Conservation (phyloP, 2,888 invertebrate species). For the Chloroclystis v-ata region DNA sequence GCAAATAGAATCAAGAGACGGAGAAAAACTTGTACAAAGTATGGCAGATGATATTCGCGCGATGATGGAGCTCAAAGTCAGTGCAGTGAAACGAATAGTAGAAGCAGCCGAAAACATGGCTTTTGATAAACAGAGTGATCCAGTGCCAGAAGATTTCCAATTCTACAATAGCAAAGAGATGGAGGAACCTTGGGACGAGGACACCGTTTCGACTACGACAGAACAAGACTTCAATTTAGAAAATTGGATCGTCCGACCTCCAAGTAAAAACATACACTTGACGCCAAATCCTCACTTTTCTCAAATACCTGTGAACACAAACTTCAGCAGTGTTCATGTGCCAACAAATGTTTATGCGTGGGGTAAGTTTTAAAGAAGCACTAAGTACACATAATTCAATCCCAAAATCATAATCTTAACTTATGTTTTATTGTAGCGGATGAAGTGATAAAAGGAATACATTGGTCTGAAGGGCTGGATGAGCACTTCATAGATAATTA, state of each 20-base stretch:
- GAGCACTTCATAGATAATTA: conserved; percentile 92
- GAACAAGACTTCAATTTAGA: conserved; percentile 75
- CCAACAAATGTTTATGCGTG: conserved; percentile 97
- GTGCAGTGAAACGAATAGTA: conserved; percentile 91
- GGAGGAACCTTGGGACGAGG: conserved; percentile 76
- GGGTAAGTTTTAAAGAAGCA: conserved; percentile 69
- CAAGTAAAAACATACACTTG: conserved; percentile 81
- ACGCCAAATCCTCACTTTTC: conserved; percentile 87
- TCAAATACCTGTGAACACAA: conserved; percentile 85
- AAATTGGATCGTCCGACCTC: conserved; percentile 73
- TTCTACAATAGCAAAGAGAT: conserved; percentile 85
- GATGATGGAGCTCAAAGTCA: conserved; percentile 93
- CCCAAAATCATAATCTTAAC: no score
- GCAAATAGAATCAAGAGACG: conserved; percentile 85
- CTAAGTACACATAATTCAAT: background rate
- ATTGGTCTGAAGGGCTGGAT: conserved; percentile 97
- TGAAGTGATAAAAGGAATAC: conserved; percentile 93
- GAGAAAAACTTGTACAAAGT: conserved; percentile 86
- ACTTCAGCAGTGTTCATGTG: conserved; percentile 93
- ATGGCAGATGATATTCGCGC: conserved; percentile 90
- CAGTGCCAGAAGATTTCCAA: conserved; percentile 79
- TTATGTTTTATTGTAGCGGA: conserved; percentile 75
- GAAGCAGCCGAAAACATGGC: conserved; percentile 92
- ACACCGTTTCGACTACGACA: conserved; percentile 67
- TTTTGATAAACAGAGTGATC: conserved; percentile 74